Evolutionary conservation across 2,797 vertebrate genomes (phyloP).

Genomic region (Microctenopoma lineatum): DNA sequence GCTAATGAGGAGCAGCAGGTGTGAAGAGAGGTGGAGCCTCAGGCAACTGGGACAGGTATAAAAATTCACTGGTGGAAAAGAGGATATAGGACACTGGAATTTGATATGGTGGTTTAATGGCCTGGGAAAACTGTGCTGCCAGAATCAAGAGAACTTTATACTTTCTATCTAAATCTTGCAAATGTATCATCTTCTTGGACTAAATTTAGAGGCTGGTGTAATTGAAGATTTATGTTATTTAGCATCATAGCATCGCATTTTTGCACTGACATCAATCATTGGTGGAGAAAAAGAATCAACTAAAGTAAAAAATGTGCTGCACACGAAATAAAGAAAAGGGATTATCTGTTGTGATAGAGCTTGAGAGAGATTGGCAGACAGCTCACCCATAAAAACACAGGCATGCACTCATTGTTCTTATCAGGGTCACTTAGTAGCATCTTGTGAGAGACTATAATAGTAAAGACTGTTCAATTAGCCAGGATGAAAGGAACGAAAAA

Average conservation of each 20-base stretch:
- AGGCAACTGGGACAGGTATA: too few species aligned
- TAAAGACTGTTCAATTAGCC: slow-evolving; percentile 37
- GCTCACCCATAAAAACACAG: slow-evolving; percentile 1
- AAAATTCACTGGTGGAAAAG: too few species aligned
- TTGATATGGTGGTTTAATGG: neutral
- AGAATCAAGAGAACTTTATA: neutral
- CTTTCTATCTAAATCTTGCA: too few species aligned
- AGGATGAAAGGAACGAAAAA: slow-evolving; percentile 51
- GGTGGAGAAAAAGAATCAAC: neutral
- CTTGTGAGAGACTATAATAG: slow-evolving; percentile 19
- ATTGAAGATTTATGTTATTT: slow-evolving; percentile 11
- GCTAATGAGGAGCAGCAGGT: too few species aligned
- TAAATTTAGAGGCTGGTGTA: neutral
- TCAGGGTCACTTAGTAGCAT: slow-evolving; percentile 16
- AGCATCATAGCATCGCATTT: neutral
- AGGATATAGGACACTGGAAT: neutral
- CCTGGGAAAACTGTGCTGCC: neutral
- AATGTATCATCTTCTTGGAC: neutral
- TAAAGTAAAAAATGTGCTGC: neutral
- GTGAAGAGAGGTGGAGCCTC: too few species aligned
- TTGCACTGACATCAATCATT: neutral
- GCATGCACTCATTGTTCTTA: slow-evolving; percentile 1
- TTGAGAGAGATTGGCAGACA: neutral
- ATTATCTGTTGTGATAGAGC: neutral
- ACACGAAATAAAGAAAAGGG: neutral